These are phyloP conservation scores for Pseudorhombus dupliciocellatus DNA, from an alignment of 2,113 vertebrate species.

Conservation along the genomic window DNA sequence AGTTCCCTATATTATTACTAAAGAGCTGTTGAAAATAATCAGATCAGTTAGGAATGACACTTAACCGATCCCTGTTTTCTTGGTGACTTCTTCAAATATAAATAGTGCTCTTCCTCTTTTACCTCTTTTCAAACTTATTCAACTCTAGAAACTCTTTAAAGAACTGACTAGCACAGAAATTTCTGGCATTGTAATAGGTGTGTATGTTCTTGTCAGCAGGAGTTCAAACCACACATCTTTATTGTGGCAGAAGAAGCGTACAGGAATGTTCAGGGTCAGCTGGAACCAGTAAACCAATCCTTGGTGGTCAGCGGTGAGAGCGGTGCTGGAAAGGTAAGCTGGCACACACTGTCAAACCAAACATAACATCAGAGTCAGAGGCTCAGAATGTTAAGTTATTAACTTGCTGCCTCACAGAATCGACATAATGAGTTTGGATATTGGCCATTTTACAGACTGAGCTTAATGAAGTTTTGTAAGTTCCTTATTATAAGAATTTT, in stretches of 20 bases:
- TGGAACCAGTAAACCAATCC: slow-evolving; percentile 90
- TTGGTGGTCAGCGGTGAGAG: slow-evolving; percentile 97
- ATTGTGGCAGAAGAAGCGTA: slow-evolving; percentile 94
- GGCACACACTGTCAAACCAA: background rate
- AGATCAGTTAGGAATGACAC: no score
- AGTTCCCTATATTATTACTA: no score
- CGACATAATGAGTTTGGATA: background rate
- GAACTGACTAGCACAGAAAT: no score
- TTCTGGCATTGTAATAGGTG: background rate
- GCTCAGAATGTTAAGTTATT: background rate
- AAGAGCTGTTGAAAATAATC: no score
- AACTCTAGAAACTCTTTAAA: background rate
- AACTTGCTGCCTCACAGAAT: background rate
- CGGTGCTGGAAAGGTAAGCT: slow-evolving; percentile 93
- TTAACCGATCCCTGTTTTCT: no score
- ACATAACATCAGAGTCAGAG: background rate
- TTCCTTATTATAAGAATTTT: background rate
- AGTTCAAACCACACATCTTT: slow-evolving; percentile 94
- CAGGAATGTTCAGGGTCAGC: slow-evolving; percentile 89
- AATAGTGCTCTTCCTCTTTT: background rate
- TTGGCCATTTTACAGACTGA: background rate
- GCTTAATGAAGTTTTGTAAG: background rate
- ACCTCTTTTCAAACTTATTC: background rate
- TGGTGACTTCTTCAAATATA: no score
- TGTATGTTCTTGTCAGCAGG: slow-evolving; percentile 74